These are phyloP conservation scores for Sogatella furcifera DNA, from an alignment of 1,140 invertebrate species.

Conservation along the genomic window DNA sequence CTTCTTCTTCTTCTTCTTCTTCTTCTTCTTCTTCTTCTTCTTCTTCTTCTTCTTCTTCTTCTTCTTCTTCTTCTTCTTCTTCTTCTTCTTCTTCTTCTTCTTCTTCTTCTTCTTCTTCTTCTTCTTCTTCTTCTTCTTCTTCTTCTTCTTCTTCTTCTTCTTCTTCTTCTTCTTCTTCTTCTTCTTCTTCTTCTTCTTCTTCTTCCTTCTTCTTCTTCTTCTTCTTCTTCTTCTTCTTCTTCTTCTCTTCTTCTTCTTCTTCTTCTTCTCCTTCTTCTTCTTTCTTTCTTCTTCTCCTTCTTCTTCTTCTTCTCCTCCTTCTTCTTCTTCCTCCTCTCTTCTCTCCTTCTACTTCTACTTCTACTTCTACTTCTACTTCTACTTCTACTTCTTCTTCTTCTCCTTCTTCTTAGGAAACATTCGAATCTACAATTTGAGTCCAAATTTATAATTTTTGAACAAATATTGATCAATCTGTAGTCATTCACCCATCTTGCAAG, in stretches of 20 bases:
- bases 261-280: too few species aligned
- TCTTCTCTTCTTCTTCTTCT: neutral
- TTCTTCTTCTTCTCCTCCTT: too few species aligned
- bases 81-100: constrained; percentile 11
- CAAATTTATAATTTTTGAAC: too few species aligned
- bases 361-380: too few species aligned
- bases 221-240: neutral
- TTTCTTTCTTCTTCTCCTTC: too few species aligned
- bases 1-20: constrained; percentile 19
- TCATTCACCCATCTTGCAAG: too few species aligned
- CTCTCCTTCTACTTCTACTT: too few species aligned
- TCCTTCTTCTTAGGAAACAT: too few species aligned
- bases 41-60: neutral
- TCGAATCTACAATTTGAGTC: too few species aligned
- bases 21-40: constrained; percentile 9
- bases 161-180: neutral
- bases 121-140: neutral
- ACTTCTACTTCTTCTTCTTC: too few species aligned
- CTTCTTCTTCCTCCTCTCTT: too few species aligned
- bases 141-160: neutral
- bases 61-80: constrained; percentile 13
- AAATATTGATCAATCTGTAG: too few species aligned
- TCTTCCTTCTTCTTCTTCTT: neutral
- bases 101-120: neutral
- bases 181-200: neutral